phyloP scores from a whole-genome alignment of 2,888 invertebrate genomes.

The Tetramorium bicarinatum region DNA sequence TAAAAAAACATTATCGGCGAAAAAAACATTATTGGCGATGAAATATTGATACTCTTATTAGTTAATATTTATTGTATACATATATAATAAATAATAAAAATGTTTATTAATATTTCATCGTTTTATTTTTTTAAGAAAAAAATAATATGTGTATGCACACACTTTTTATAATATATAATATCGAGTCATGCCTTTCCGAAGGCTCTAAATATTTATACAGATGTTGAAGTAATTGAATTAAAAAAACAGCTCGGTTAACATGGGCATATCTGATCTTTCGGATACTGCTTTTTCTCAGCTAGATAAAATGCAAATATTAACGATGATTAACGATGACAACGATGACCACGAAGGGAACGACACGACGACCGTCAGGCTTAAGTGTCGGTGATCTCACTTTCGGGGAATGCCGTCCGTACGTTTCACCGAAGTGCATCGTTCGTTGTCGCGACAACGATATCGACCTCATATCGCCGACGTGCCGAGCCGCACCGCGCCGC shows the following conservation, averaged over 20 bases:
- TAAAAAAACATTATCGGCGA: not conserved
- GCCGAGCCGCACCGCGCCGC: slow-evolving; percentile 31
- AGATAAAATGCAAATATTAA: slow-evolving; percentile 48
- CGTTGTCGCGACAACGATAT: slow-evolving; percentile 78
- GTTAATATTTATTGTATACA: no score
- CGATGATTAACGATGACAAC: not conserved
- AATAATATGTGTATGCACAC: no score
- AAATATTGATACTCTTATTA: not conserved
- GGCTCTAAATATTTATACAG: not conserved
- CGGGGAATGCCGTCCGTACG: slow-evolving; percentile 84
- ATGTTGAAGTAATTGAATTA: not conserved
- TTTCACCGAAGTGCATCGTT: slow-evolving; percentile 84
- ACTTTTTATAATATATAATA: not conserved
- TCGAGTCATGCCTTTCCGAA: not conserved
- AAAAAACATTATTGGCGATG: not conserved
- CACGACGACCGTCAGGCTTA: slow-evolving; percentile 49
- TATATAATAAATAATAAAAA: no score
- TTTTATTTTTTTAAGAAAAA: no score
- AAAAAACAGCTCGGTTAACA: not conserved
- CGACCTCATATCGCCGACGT: slow-evolving; percentile 71
- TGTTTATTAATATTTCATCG: no score
- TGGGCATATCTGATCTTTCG: slow-evolving; percentile 24
- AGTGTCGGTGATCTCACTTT: slow-evolving; percentile 83
- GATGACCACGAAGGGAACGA: slow-evolving; percentile 2
- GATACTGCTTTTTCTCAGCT: not conserved